phyloP scores from a whole-genome alignment of 2,113 vertebrate genomes.

The Laticauda colubrina region DNA sequence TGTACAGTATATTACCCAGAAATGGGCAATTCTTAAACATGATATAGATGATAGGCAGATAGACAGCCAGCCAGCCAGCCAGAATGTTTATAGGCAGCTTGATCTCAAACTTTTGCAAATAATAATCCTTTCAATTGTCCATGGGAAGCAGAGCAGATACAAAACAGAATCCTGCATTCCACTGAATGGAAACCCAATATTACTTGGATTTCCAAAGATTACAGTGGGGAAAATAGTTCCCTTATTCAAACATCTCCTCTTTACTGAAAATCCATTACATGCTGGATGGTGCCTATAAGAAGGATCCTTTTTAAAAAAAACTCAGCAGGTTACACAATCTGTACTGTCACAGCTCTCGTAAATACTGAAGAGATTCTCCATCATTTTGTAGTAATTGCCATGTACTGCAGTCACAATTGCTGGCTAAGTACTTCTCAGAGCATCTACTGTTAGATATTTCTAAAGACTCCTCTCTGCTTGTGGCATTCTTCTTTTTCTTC shows the following conservation, averaged over 20 bases:
- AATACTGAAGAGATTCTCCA: background rate
- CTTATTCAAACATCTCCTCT: background rate
- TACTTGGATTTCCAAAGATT: background rate
- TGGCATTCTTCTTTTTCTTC: background rate
- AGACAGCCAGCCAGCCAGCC: background rate
- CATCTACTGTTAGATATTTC: background rate
- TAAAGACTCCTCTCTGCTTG: background rate
- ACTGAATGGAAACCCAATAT: background rate
- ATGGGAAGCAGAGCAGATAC: background rate
- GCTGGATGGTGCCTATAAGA: background rate
- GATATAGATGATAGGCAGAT: background rate
- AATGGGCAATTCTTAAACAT: background rate
- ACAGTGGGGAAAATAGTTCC: background rate
- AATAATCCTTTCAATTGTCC: background rate
- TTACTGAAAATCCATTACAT: background rate
- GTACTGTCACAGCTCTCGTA: background rate
- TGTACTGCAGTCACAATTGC: background rate
- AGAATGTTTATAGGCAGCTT: background rate
- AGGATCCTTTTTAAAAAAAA: background rate
- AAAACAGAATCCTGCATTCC: background rate
- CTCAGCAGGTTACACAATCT: background rate
- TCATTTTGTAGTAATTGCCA: background rate
- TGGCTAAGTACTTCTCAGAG: background rate
- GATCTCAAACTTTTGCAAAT: background rate
- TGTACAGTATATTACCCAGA: background rate